Conservation (phyloP, 2,797 vertebrate genomes). For the Hippopotamyrus pictus region DNA sequence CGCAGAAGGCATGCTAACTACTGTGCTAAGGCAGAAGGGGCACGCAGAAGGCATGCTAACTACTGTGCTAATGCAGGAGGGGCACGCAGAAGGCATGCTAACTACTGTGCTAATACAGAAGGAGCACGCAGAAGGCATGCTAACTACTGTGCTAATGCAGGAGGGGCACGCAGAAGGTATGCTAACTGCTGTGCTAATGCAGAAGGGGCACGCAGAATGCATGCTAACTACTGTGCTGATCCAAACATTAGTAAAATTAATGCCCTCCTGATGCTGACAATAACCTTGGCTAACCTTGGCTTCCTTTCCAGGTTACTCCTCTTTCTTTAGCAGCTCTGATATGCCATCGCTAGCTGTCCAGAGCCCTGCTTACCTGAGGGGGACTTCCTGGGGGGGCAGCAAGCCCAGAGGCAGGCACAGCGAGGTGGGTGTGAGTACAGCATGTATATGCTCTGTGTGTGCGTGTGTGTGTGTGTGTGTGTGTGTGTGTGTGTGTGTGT, state of each 20-base stretch:
- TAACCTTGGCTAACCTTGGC: not conserved
- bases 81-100: not conserved
- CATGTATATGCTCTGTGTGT: not conserved
- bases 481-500: too few species aligned
- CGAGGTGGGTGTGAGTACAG: conserved; percentile 42
- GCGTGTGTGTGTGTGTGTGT: not conserved
- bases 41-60: not conserved
- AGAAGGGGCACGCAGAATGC: not conserved
- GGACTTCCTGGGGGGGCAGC: conserved; percentile 33
- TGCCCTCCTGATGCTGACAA: not conserved
- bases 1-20: not conserved
- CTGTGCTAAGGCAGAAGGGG: not conserved
- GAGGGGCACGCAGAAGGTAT: not conserved
- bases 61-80: not conserved
- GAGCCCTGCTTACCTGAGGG: conserved; percentile 48
- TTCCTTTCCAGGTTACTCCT: conserved; percentile 45
- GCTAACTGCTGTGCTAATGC: not conserved
- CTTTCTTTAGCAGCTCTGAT: conserved; percentile 37
- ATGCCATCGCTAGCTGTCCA: conserved; percentile 46
- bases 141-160: not conserved
- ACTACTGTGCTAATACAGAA: not conserved
- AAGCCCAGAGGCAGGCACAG: conserved; percentile 51
- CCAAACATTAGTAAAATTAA: not conserved
- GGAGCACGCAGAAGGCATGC: too few species aligned
- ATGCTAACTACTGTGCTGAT: not conserved